Conservation (phyloP, 2,797 vertebrate species). For the Paguma larvata region DNA sequence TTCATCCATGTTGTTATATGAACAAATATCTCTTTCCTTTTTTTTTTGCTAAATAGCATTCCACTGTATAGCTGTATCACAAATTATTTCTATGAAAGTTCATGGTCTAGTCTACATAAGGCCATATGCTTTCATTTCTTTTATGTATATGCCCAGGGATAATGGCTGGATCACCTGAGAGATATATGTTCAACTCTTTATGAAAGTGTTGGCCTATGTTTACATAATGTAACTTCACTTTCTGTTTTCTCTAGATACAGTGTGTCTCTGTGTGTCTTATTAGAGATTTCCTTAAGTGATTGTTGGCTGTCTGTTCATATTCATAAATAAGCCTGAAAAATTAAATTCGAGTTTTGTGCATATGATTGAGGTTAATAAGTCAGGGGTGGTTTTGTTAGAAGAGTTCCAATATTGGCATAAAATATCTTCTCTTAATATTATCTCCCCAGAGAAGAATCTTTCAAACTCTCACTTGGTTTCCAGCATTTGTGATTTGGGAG, state of each 20-base stretch:
- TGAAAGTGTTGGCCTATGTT: neutral
- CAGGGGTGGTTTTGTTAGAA: neutral
- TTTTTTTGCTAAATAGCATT: neutral
- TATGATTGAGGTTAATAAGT: neutral
- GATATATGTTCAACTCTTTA: neutral
- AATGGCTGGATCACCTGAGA: neutral
- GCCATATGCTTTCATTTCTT: neutral
- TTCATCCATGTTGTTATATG: neutral
- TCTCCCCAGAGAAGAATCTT: neutral
- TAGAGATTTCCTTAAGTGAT: neutral
- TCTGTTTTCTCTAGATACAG: neutral
- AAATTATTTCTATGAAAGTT: neutral
- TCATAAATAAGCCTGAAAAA: neutral
- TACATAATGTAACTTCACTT: neutral
- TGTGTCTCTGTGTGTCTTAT: neutral
- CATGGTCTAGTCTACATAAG: neutral
- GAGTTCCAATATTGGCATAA: neutral
- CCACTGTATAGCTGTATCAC: neutral
- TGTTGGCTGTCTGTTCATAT: neutral
- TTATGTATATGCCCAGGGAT: neutral
- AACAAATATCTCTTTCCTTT: neutral
- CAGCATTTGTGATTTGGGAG: neutral
- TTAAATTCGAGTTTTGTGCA: neutral
- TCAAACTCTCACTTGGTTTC: neutral
- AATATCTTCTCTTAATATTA: neutral